These are phyloP conservation scores for Hydrotaea diabolus DNA, from an alignment of 2,888 invertebrate species.

Conservation along the genomic window DNA sequence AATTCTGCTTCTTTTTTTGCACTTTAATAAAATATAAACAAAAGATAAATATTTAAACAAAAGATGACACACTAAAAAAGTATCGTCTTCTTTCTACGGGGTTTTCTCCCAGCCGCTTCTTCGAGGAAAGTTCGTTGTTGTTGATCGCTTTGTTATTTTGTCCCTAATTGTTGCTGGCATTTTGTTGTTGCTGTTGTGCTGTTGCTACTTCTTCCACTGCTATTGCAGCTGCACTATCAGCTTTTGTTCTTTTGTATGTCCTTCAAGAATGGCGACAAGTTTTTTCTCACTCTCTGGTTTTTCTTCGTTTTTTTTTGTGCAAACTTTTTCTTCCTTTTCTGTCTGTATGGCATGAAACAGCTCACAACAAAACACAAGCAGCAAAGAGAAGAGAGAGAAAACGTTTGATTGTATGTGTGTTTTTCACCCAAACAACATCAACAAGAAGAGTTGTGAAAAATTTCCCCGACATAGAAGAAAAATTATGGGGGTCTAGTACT, in stretches of 20 bases:
- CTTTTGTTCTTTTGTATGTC: conserved; percentile 60
- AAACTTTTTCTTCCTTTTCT: no score
- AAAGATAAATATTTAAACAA: conserved; percentile 60
- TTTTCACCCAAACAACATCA: no score
- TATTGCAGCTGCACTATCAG: conserved; percentile 27
- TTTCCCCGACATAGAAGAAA: not conserved
- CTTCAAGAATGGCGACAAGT: conserved; percentile 58
- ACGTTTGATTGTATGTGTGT: no score
- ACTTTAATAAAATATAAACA: conserved; percentile 52
- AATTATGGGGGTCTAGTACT: conserved; percentile 26
- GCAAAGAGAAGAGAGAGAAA: no score
- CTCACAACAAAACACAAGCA: no score
- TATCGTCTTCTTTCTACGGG: not conserved
- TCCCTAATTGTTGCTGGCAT: not conserved
- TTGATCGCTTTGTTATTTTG: conserved; percentile 13
- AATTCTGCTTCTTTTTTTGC: not conserved
- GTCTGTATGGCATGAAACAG: no score
- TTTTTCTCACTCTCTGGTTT: not conserved
- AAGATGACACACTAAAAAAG: conserved; percentile 60
- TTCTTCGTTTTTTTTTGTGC: no score
- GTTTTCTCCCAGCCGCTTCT: not conserved
- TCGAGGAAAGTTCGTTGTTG: conserved; percentile 51
- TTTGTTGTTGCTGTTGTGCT: not conserved
- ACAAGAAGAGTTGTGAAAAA: no score
- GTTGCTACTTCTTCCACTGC: not conserved